Base-by-base conservation (phyloP, 1,140 invertebrate genomes). In the Contarinia nasturtii region DNA sequence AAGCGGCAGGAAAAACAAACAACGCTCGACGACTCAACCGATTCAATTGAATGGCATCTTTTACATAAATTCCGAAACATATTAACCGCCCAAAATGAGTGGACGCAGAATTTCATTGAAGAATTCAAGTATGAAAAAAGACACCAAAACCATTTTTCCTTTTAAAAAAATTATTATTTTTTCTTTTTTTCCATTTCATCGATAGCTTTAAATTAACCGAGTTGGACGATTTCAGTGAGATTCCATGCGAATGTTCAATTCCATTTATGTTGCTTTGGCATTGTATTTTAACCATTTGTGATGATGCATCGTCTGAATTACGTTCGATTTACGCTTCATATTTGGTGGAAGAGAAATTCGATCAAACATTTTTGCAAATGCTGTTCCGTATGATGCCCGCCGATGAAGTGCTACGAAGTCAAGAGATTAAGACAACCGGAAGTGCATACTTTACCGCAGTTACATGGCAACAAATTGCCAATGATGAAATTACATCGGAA, bases 211-310 rank as follows among this genome's bases (percentile, higher is more conserved):
- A 64, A 49, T 43, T 58, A 1, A 53, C 53, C 0, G 61, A 64
- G 45, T 45, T 64, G 22, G 54, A 54, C 18, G 53, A 61, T 43
- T 48, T 62, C n/a, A 49, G 53, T 20, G 44, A 49, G 1, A 59
- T 64, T n/a, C 49, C 61, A 14, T 48, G 44, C 22, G 51, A 61
- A 20, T 50, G 54, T 17, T 57, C 52, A 1, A 53, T 53, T 0
- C 55, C 54, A 17, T 89, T 86, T 63, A 63, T 88, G 33, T 59
- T 87, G 1, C 57, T 76, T 3, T 91, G 86, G 86, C 71, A 74
- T 53, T 67, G 80, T 40, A 57, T 86, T 11, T 57, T 89, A n/a
- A 64, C 74, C 22, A 72, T 83, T 44, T 80, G 82, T 56, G 70
- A 72, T 46, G 64, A 71, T 49, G 74, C 80, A 14, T 66, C 75